Percentiles rank a stretch among this genome's conserved stretches.
These are phyloP conservation scores for Emys orbicularis DNA, from an alignment of 2,797 vertebrate species.

Conservation along the genomic window DNA sequence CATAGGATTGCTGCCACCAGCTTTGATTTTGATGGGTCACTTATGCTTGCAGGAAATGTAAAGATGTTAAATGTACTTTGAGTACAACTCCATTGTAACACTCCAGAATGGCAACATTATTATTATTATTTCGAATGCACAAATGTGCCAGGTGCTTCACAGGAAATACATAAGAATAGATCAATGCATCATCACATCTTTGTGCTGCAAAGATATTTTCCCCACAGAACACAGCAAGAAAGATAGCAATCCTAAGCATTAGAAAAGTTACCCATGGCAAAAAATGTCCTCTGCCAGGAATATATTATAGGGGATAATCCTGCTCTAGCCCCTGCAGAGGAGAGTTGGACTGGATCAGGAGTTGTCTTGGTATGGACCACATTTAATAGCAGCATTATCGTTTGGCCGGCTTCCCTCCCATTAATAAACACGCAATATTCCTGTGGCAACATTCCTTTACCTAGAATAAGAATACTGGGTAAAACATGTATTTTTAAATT, in stretches of 20 bases:
- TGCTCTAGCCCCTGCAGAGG: neutral
- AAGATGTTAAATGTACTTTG: accelerated
- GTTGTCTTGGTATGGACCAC: neutral
- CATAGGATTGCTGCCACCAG: neutral
- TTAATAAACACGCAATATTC: neutral
- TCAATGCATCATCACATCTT: neutral
- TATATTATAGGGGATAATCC: neutral
- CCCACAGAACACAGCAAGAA: neutral
- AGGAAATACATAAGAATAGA: neutral
- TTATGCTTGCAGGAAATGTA: neutral
- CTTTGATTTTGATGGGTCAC: neutral
- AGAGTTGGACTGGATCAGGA: neutral
- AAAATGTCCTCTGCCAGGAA: neutral
- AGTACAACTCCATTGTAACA: accelerated
- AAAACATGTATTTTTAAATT: neutral
- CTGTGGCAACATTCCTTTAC: neutral
- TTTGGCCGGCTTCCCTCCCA: neutral
- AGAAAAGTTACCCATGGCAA: neutral
- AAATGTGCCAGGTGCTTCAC: neutral
- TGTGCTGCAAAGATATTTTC: neutral
- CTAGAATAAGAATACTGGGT: neutral
- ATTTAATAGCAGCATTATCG: neutral
- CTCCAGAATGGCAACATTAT: neutral
- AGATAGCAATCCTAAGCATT: neutral
- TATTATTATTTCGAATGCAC: neutral